Conservation (phyloP, 1,140 invertebrate genomes). For the Drosophila mayri region DNA sequence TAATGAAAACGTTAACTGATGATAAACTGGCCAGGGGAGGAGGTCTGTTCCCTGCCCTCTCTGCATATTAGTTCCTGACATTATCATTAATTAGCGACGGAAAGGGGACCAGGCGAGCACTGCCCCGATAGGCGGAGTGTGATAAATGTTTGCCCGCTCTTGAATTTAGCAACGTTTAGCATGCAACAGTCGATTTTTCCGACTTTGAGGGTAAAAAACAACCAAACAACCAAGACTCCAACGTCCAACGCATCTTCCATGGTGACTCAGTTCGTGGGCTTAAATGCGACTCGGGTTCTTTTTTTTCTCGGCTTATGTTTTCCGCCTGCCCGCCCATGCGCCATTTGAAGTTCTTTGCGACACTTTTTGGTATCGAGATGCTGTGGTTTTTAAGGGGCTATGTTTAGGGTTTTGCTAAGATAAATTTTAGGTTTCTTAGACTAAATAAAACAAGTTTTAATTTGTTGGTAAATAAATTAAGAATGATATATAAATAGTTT, state of each 20-base stretch:
- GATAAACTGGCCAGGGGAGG: conserved; percentile 44
- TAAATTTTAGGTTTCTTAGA: background rate
- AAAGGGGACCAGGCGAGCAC: conserved; percentile 18
- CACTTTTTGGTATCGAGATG: conserved; percentile 1
- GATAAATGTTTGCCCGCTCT: conserved; percentile 63
- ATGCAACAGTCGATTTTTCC: conserved; percentile 65
- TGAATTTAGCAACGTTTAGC: conserved; percentile 70
- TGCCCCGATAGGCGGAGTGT: conserved; percentile 45
- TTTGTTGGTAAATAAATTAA: background rate
- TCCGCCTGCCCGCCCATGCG: conserved; percentile 68
- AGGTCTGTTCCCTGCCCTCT: conserved; percentile 6
- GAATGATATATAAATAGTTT: background rate
- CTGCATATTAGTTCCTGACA: conserved; percentile 57
- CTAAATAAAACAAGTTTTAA: background rate
- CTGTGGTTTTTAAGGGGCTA: background rate
- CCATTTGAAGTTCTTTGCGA: conserved; percentile 27
- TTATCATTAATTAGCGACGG: conserved; percentile 78
- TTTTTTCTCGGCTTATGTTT: conserved; percentile 51
- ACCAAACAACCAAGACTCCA: background rate
- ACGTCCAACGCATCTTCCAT: conserved; percentile 72
- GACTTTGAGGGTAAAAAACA: background rate
- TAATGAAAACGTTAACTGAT: conserved; percentile 83
- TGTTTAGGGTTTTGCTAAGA: background rate
- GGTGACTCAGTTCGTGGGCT: conserved; percentile 66
- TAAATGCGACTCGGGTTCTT: conserved; percentile 12